Conservation (phyloP, 2,888 invertebrate species). For the Resseliella maxima region DNA sequence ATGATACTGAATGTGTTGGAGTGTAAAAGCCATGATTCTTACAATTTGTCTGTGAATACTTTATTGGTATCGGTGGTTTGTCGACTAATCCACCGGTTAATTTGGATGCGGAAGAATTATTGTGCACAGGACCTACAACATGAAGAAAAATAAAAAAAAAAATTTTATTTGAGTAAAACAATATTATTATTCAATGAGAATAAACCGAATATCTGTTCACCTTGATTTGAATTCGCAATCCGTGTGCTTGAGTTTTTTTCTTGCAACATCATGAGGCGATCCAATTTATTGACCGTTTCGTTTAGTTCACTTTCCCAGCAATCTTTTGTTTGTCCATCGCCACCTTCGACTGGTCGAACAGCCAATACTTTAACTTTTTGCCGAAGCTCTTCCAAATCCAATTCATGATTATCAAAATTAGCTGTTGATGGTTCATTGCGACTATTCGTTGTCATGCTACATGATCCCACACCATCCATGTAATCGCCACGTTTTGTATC, state of each 20-base stretch:
- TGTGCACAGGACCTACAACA: background rate
- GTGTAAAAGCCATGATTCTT: slow-evolving; percentile 4
- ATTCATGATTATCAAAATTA: slow-evolving; percentile 60
- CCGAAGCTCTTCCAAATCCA: slow-evolving; percentile 75
- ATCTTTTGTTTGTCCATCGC: slow-evolving; percentile 74
- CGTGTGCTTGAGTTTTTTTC: slow-evolving; percentile 64
- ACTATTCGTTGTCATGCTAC: slow-evolving; percentile 40
- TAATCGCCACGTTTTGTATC: slow-evolving; percentile 61
- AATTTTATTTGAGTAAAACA: too few relatives aligned
- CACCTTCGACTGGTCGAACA: slow-evolving; percentile 79
- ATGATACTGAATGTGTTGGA: background rate
- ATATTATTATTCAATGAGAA: too few relatives aligned
- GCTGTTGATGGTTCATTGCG: slow-evolving; percentile 56
- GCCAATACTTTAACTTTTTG: slow-evolving; percentile 79
- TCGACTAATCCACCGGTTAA: slow-evolving; percentile 11
- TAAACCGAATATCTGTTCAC: background rate
- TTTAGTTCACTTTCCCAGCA: slow-evolving; percentile 82
- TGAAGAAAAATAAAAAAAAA: background rate
- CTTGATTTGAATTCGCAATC: background rate
- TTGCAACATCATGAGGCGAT: slow-evolving; percentile 77
- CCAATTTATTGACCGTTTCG: slow-evolving; percentile 81
- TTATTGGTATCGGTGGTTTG: slow-evolving; percentile 46
- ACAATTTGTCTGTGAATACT: slow-evolving; percentile 8
- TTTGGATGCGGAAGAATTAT: slow-evolving; percentile 32
- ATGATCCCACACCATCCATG: background rate